These are phyloP conservation scores for Dicyrtoma fusca DNA, from an alignment of 2,888 invertebrate species.

Conservation along the genomic window DNA sequence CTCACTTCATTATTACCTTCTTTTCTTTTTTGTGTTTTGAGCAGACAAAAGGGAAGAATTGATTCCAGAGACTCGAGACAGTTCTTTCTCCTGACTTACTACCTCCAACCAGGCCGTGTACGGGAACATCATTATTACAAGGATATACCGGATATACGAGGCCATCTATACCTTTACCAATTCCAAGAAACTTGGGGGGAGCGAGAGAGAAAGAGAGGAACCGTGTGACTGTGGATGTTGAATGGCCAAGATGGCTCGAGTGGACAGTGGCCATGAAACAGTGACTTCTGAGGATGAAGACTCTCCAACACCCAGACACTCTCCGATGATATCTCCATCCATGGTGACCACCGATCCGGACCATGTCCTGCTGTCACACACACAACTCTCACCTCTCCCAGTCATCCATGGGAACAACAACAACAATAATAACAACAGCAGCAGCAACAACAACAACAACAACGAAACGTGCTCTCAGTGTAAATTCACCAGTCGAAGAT, in stretches of 20 bases:
- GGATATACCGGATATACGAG: too few relatives aligned
- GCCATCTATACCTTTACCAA: too few relatives aligned
- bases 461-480: slow-evolving; percentile 30
- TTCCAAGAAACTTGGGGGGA: not conserved
- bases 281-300: slow-evolving; percentile 63
- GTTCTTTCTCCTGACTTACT: too few relatives aligned
- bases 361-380: not conserved
- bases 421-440: not conserved
- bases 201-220: slow-evolving; percentile 2
- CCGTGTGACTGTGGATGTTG: not conserved
- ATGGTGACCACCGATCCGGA: slow-evolving; percentile 21
- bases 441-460: not conserved
- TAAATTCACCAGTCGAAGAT: slow-evolving; percentile 31
- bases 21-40: too few relatives aligned
- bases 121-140: too few relatives aligned
- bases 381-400: slow-evolving; percentile 14
- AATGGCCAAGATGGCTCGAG: slow-evolving; percentile 57
- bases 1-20: too few relatives aligned
- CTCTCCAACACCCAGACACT: slow-evolving; percentile 43
- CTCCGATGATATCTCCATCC: slow-evolving; percentile 19
- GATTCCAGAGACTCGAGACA: too few relatives aligned
- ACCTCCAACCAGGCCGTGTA: too few relatives aligned
- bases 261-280: slow-evolving; percentile 64
- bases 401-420: slow-evolving; percentile 13
- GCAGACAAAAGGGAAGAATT: too few relatives aligned